A percentile compares a stretch with the other conserved stretches of the same genome.
These are phyloP conservation scores for Amblyjoppa proteus DNA, from an alignment of 2,888 invertebrate genomes.

Conservation along the genomic window DNA sequence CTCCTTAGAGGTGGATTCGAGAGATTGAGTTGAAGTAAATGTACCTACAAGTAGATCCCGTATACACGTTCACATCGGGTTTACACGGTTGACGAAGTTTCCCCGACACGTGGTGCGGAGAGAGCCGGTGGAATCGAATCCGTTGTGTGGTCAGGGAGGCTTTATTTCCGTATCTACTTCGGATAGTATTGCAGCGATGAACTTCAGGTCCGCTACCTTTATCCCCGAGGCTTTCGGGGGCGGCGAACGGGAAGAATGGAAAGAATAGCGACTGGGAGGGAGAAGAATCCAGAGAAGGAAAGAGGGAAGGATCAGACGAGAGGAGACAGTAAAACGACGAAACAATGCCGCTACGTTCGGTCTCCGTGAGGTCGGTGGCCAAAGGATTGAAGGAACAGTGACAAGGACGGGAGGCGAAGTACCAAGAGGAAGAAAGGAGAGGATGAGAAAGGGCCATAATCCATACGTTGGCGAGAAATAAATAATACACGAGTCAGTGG, in stretches of 20 bases:
- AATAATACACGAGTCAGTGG: slow-evolving; percentile 81
- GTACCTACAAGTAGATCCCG: slow-evolving; percentile 19
- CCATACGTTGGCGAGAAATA: slow-evolving; percentile 82
- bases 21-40: slow-evolving; percentile 22
- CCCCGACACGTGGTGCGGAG: slow-evolving; percentile 10
- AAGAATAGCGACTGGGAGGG: slow-evolving; percentile 21
- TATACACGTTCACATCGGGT: background rate
- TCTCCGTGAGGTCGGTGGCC: slow-evolving; percentile 45
- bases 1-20: background rate
- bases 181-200: slow-evolving; percentile 2
- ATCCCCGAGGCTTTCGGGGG: slow-evolving; percentile 26
- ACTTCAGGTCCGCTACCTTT: slow-evolving; percentile 13
- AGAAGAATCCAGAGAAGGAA: background rate
- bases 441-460: slow-evolving; percentile 76
- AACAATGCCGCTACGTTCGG: slow-evolving; percentile 42
- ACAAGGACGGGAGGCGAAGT: slow-evolving; percentile 9
- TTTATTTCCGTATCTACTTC: slow-evolving; percentile 47
- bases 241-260: slow-evolving; percentile 12
- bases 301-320: background rate
- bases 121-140: slow-evolving; percentile 17
- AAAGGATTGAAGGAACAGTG: slow-evolving; percentile 44
- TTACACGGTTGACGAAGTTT: slow-evolving; percentile 55
- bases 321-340: slow-evolving; percentile 36
- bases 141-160: slow-evolving; percentile 17
- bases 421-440: slow-evolving; percentile 13